These are phyloP conservation scores for Merodon equestris DNA, from an alignment of 2,888 invertebrate genomes.

Conservation along the genomic window DNA sequence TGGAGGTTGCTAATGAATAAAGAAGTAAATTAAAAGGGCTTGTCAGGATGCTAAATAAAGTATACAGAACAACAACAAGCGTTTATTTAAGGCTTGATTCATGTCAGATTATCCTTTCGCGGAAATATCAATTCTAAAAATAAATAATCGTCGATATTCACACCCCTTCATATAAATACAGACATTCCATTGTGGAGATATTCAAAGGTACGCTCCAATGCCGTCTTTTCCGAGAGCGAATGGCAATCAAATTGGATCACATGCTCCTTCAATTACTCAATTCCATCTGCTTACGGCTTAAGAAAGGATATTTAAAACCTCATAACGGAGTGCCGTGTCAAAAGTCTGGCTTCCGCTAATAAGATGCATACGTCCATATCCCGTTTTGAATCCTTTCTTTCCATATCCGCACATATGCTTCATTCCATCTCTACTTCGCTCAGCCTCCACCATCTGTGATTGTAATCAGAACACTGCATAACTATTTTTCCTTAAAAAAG, in stretches of 20 bases:
- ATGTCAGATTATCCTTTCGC: background rate
- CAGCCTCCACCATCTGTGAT: conserved; percentile 61
- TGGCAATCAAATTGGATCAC: no score
- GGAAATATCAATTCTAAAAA: no score
- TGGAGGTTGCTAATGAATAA: background rate
- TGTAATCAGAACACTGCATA: conserved; percentile 42
- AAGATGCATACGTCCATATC: conserved; percentile 52
- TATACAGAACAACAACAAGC: no score
- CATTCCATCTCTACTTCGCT: conserved; percentile 28
- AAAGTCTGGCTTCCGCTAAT: conserved; percentile 51
- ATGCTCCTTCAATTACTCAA: background rate
- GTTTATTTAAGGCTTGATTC: conserved; percentile 3
- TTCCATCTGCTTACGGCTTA: conserved; percentile 27
- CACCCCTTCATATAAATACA: no score
- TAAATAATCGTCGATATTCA: no score
- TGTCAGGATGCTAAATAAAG: no score
- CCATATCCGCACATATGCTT: conserved; percentile 61
- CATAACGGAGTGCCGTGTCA: conserved; percentile 28
- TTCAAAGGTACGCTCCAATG: no score
- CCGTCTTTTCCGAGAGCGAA: no score
- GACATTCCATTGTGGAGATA: no score
- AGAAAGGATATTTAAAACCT: conserved; percentile 32
- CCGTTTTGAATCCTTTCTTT: conserved; percentile 55
- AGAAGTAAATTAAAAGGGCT: conserved; percentile 7
- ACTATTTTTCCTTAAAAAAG: conserved; percentile 6